Evolutionary conservation across 1,140 invertebrate genomes (phyloP).

Genomic region (Hylaeus volcanicus): DNA sequence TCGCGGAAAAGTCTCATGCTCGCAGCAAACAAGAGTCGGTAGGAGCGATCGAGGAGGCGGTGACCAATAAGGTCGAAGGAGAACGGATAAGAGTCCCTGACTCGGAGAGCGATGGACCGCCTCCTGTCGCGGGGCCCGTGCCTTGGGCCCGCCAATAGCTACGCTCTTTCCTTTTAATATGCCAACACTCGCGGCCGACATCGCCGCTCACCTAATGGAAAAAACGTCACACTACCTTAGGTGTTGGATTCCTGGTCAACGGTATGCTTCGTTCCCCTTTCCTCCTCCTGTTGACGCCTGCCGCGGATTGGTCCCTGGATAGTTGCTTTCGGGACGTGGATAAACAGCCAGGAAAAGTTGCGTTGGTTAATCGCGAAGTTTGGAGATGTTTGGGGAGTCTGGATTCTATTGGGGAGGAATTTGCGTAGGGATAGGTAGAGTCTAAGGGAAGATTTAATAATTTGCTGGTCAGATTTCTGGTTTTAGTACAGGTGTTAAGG

Average conservation of each 20-base stretch:
- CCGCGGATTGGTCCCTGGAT: not conserved
- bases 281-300: not conserved
- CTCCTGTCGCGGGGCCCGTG: slow-evolving; percentile 53
- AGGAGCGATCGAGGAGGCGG: slow-evolving; percentile 62
- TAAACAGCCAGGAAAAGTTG: too few relatives aligned
- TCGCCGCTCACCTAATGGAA: slow-evolving; percentile 50
- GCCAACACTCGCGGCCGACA: slow-evolving; percentile 47
- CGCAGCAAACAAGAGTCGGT: slow-evolving; percentile 27
- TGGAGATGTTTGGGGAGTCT: too few relatives aligned
- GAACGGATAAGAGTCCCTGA: slow-evolving; percentile 63
- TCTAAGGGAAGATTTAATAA: too few relatives aligned
- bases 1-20: slow-evolving; percentile 30
- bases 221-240: slow-evolving; percentile 49
- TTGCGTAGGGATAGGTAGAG: too few relatives aligned
- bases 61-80: slow-evolving; percentile 68
- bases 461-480: too few relatives aligned
- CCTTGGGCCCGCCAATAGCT: slow-evolving; percentile 59
- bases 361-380: too few relatives aligned
- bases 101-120: slow-evolving; percentile 66
- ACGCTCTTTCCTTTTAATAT: slow-evolving; percentile 68
- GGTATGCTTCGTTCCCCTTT: slow-evolving; percentile 3
- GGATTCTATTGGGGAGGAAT: too few relatives aligned
- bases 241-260: slow-evolving; percentile 44
- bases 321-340: too few relatives aligned
- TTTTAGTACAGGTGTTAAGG: too few relatives aligned